Conservation (phyloP, 2,113 vertebrate species). For the Nyctibius bracteatus region DNA sequence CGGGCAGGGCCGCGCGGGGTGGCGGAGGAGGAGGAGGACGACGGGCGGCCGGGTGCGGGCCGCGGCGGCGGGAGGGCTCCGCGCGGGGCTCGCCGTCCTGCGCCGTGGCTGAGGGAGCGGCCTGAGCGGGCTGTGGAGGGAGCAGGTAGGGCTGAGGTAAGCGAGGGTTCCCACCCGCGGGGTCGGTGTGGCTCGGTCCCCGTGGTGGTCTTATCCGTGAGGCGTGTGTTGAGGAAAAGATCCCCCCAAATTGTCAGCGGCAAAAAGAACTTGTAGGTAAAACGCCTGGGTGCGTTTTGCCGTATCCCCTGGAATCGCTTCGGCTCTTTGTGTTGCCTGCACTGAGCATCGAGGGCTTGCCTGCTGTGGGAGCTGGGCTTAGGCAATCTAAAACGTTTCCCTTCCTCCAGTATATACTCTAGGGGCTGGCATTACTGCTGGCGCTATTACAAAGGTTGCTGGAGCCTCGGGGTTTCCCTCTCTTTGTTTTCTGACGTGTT, state of each 20-base stretch:
- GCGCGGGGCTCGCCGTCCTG: neutral
- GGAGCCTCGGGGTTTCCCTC: neutral
- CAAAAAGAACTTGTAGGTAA: rapidly evolving
- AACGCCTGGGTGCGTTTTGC: rapidly evolving
- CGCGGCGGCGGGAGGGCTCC: neutral
- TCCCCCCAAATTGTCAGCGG: too few relatives aligned
- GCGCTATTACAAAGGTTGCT: rapidly evolving
- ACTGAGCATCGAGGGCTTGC: rapidly evolving
- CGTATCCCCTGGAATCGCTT: rapidly evolving
- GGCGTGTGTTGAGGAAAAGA: neutral
- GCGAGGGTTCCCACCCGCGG: too few relatives aligned
- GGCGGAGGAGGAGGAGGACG: neutral
- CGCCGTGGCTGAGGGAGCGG: neutral
- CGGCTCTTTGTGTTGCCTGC: neutral
- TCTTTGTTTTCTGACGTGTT: rapidly evolving
- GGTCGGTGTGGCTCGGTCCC: too few relatives aligned
- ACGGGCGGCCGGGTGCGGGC: neutral
- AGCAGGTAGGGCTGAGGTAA: rapidly evolving
- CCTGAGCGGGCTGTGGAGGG: neutral
- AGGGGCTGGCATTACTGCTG: rapidly evolving
- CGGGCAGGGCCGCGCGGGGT: neutral
- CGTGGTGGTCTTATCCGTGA: neutral
- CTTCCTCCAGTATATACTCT: rapidly evolving
- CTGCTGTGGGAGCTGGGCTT: neutral
- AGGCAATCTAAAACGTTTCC: rapidly evolving